Evolutionary conservation across 2,113 vertebrate species (phyloP).

Genomic region (Herpetotheres cachinnans): DNA sequence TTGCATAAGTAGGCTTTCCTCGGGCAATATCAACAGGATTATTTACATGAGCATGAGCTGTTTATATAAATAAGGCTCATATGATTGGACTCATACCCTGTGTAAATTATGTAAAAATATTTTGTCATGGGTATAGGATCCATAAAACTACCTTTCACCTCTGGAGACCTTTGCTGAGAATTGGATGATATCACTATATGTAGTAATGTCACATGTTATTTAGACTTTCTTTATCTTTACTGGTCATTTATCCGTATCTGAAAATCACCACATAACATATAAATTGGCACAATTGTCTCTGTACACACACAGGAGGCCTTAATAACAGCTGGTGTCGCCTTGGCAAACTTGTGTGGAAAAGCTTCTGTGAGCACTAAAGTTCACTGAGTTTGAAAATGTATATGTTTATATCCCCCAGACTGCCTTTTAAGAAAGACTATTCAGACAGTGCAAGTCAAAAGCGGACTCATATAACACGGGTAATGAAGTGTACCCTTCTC

Average conservation of each 20-base stretch:
- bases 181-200: not conserved
- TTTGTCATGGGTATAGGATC: not conserved
- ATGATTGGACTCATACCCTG: not conserved
- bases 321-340: not conserved
- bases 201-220: not conserved
- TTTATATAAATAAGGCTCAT: not conserved
- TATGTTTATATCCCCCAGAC: conserved; percentile 18
- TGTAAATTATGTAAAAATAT: not conserved
- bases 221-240: not conserved
- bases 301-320: not conserved
- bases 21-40: not conserved
- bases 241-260: not conserved
- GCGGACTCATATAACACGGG: not conserved
- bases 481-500: conserved; percentile 35
- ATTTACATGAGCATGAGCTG: not conserved
- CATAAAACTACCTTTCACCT: not conserved
- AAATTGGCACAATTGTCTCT: not conserved
- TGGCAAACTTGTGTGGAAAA: not conserved
- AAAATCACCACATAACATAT: not conserved
- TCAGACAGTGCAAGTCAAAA: conserved; percentile 22
- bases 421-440: conserved; percentile 23
- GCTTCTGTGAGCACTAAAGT: not conserved
- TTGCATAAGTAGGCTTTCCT: not conserved
- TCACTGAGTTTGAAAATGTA: conserved; percentile 28
- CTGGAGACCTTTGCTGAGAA: not conserved